These are phyloP conservation scores for Platorchestia sp. DNA, from an alignment of 1,140 invertebrate species.

Conservation along the genomic window DNA sequence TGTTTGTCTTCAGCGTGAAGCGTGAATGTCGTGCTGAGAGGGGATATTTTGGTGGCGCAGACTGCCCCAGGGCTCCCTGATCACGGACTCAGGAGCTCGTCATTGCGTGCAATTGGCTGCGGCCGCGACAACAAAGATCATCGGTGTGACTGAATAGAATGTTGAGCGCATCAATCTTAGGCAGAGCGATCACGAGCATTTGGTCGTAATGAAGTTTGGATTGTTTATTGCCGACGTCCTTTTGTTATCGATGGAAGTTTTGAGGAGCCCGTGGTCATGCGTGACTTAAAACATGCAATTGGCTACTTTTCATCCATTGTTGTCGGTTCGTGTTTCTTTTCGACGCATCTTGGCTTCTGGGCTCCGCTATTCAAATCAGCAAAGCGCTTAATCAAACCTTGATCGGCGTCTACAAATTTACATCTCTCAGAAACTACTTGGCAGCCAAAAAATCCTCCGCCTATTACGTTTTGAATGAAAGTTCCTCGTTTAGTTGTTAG, in stretches of 20 bases:
- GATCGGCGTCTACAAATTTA: background rate
- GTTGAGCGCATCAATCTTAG: background rate
- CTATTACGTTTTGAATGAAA: background rate
- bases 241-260: background rate
- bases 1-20: background rate
- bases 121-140: slow-evolving; percentile 20
- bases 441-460: background rate
- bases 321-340: background rate
- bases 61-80: background rate
- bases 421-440: background rate
- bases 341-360: background rate
- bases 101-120: slow-evolving; percentile 24
- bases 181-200: background rate
- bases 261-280: background rate
- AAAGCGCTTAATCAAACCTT: background rate
- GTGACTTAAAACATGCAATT: background rate
- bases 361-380: background rate
- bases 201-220: slow-evolving; percentile 3
- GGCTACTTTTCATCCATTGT: background rate
- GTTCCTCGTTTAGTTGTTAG: background rate
- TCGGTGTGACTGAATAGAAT: background rate
- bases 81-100: background rate
- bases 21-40: background rate
- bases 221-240: background rate
- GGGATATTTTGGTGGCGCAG: background rate